These are phyloP conservation scores for Myotis myotis DNA, from an alignment of 2,797 vertebrate genomes.

Conservation along the genomic window DNA sequence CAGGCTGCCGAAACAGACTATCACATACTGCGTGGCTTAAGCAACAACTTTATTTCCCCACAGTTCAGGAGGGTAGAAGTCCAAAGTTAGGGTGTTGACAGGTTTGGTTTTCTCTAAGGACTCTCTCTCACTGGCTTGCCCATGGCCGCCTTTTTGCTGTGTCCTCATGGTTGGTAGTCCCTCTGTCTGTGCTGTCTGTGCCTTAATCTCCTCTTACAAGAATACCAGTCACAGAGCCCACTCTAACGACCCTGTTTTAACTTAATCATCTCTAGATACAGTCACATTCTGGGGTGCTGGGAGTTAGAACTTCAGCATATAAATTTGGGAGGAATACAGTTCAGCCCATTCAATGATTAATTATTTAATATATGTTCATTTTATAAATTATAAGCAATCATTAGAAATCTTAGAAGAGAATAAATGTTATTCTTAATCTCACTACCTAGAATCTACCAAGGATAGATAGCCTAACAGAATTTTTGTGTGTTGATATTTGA, in stretches of 20 bases:
- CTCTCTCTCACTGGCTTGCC: not conserved
- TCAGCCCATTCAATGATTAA: not conserved
- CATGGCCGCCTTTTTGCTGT: not conserved
- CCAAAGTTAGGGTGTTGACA: not conserved
- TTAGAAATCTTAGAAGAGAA: constrained; percentile 17
- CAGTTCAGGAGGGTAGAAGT: not conserved
- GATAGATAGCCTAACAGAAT: not conserved
- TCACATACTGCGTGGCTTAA: not conserved
- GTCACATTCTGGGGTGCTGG: not conserved
- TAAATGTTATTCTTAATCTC: not conserved
- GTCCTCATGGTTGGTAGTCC: not conserved
- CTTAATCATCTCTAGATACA: not conserved
- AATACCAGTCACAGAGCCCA: not conserved
- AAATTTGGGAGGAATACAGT: not conserved
- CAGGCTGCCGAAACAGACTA: not conserved
- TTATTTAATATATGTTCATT: constrained; percentile 7
- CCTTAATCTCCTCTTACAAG: not conserved
- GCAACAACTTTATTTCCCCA: not conserved
- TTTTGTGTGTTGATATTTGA: not conserved
- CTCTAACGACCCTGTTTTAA: not conserved
- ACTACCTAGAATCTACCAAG: not conserved
- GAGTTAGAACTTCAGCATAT: not conserved
- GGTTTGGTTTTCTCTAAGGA: not conserved
- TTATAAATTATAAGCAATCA: constrained; percentile 32
- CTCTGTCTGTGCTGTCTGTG: not conserved